phyloP scores from a whole-genome alignment of 2,113 vertebrate genomes.

The Macaca fascicularis region DNA sequence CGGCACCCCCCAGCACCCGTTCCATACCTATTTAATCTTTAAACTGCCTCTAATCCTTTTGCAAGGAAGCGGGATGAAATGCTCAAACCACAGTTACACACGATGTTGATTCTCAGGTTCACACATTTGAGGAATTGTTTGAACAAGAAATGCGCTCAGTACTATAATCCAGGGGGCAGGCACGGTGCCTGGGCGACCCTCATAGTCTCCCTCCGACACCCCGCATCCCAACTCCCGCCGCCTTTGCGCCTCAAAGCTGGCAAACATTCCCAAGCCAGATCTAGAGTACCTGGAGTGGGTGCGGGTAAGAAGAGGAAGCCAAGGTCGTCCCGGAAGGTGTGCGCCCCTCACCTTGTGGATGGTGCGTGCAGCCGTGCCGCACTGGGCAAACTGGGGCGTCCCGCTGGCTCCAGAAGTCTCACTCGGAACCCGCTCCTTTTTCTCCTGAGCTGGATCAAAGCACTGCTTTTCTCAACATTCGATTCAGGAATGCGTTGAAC shows the following conservation, averaged over 20 bases:
- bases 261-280: neutral
- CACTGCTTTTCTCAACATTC: neutral
- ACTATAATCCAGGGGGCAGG: neutral
- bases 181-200: neutral
- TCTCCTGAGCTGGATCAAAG: neutral
- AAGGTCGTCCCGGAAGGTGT: neutral
- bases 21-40: neutral
- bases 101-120: neutral
- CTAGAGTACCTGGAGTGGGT: neutral
- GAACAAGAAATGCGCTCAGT: neutral
- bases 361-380: neutral
- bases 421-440: neutral
- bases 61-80: neutral
- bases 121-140: neutral
- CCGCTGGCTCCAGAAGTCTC: conserved; percentile 38
- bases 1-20: neutral
- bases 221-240: neutral
- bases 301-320: neutral
- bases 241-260: neutral
- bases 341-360: conserved; percentile 65
- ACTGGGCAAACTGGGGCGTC: neutral
- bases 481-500: neutral
- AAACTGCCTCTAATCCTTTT: conserved; percentile 17
- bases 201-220: neutral
- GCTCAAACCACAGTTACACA: neutral